Percentiles rank a stretch among this genome's conserved stretches.
Conservation (phyloP, 2,797 vertebrate species). For the Pristis pectinata region DNA sequence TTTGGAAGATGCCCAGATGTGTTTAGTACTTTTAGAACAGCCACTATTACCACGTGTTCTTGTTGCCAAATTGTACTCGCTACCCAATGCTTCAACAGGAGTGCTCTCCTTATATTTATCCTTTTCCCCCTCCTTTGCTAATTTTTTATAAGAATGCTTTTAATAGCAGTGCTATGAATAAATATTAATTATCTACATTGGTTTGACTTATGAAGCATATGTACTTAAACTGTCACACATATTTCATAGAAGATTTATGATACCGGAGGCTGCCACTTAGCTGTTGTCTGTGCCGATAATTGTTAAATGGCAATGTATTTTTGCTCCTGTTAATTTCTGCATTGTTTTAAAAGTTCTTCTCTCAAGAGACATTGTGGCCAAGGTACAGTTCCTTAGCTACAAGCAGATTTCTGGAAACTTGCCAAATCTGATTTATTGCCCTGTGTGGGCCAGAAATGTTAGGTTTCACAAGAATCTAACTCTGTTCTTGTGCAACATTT, state of each 20-base stretch:
- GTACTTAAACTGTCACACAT: not conserved
- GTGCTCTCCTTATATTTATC: not conserved
- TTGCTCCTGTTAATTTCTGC: not conserved
- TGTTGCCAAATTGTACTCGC: not conserved
- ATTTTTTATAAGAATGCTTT: not conserved
- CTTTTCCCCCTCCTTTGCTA: not conserved
- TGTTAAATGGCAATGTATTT: not conserved
- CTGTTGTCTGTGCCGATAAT: not conserved
- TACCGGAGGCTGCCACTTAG: no score
- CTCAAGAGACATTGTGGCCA: not conserved
- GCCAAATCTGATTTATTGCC: not conserved
- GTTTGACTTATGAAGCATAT: not conserved
- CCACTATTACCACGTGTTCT: not conserved
- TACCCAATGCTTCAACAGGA: not conserved
- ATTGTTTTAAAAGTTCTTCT: not conserved
- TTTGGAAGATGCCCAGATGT: not conserved
- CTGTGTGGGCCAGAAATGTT: not conserved
- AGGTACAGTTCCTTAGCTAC: not conserved
- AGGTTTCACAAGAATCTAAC: not conserved
- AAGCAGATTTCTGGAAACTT: not conserved
- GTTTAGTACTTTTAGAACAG: not conserved
- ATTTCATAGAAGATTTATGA: no score
- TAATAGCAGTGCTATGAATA: not conserved
- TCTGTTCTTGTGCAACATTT: not conserved
- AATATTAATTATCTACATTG: not conserved